These are phyloP conservation scores for Hystrix cristata DNA, from an alignment of 2,113 vertebrate species.

Conservation along the genomic window DNA sequence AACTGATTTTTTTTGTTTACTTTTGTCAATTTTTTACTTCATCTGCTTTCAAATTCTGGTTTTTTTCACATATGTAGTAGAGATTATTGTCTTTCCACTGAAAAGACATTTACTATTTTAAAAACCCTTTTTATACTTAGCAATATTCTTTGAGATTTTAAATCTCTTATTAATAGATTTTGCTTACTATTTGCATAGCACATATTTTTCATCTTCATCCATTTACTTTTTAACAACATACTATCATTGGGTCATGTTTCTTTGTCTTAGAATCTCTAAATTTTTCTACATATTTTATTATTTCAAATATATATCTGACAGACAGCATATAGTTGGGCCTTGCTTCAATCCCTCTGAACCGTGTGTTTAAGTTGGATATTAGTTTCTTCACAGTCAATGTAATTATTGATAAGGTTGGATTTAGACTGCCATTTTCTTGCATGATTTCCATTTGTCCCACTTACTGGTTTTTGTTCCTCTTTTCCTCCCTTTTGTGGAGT, in stretches of 20 bases:
- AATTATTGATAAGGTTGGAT: neutral
- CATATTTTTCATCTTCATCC: neutral
- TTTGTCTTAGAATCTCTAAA: neutral
- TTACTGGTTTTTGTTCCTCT: neutral
- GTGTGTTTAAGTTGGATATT: neutral
- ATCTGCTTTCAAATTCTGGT: slow-evolving; percentile 14
- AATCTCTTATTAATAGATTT: neutral
- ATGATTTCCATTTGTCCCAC: neutral
- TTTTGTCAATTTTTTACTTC: neutral
- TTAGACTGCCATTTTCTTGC: neutral
- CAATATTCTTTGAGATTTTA: neutral
- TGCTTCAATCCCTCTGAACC: neutral
- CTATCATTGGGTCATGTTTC: neutral
- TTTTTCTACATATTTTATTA: neutral
- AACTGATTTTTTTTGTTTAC: neutral
- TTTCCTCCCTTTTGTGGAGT: neutral
- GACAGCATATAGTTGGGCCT: neutral
- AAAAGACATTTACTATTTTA: neutral
- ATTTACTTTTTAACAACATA: slow-evolving; percentile 13
- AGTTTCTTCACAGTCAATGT: neutral
- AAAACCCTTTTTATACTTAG: slow-evolving; percentile 9
- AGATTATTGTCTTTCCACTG: neutral
- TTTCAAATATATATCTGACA: neutral
- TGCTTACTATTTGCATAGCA: neutral
- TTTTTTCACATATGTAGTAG: neutral